phyloP scores from a whole-genome alignment of 2,113 vertebrate genomes.

The Neolamprologus kungweensis region DNA sequence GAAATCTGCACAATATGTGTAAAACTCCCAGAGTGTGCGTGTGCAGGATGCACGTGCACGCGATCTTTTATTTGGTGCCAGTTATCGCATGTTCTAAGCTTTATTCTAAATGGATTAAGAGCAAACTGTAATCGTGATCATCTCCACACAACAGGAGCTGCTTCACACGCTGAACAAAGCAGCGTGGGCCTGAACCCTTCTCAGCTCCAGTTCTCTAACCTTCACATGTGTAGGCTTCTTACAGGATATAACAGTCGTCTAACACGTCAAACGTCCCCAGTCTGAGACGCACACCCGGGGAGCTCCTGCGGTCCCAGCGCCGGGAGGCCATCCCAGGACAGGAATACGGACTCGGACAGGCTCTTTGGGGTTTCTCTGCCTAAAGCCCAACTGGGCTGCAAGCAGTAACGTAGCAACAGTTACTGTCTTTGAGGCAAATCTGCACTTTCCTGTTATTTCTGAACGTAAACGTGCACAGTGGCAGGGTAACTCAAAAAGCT shows the following conservation, averaged over 20 bases:
- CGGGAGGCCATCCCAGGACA: background rate
- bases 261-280: background rate
- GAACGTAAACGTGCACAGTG: fast-evolving
- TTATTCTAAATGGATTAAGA: slow-evolving; percentile 40
- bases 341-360: background rate
- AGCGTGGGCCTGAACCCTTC: background rate
- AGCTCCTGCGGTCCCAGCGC: background rate
- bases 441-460: background rate
- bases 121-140: slow-evolving; percentile 31
- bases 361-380: background rate
- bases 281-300: background rate
- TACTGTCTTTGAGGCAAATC: background rate
- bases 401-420: background rate
- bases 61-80: slow-evolving; percentile 51
- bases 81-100: slow-evolving; percentile 39
- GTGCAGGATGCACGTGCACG: slow-evolving; percentile 30
- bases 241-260: background rate
- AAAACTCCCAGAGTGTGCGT: background rate
- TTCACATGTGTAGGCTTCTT: background rate
- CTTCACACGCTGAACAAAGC: slow-evolving; percentile 10
- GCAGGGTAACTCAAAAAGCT: background rate
- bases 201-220: background rate
- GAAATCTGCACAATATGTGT: slow-evolving; percentile 45
- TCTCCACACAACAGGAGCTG: slow-evolving; percentile 22
- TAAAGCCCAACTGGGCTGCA: background rate